A percentile compares a stretch with the other conserved stretches of the same genome.
phyloP scores from a whole-genome alignment of 2,888 invertebrate genomes.

The Protula sp. region DNA sequence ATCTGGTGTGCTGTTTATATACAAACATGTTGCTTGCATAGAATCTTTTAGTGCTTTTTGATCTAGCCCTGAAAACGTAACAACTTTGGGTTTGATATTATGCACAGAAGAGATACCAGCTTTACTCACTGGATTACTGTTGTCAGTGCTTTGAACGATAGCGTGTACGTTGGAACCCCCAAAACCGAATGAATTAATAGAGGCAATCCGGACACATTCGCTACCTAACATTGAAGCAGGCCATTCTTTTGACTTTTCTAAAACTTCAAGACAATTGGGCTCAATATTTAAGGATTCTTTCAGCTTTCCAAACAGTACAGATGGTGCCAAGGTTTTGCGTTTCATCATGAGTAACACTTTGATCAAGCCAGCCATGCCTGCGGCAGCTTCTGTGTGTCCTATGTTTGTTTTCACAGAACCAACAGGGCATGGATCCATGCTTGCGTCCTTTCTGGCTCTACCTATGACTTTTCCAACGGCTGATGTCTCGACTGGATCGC shows the following conservation, averaged over 20 bases:
- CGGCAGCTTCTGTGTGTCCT: constrained; percentile 35
- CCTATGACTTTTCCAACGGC: constrained; percentile 22
- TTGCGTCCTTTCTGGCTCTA: neutral
- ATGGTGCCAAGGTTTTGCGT: constrained; percentile 28
- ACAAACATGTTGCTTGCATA: neutral
- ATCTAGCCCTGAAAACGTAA: neutral
- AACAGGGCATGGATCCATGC: constrained; percentile 14
- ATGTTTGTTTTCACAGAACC: constrained; percentile 39
- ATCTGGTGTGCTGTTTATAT: neutral
- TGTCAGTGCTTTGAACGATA: constrained; percentile 21
- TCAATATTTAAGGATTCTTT: constrained; percentile 30
- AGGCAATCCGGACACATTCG: constrained; percentile 19
- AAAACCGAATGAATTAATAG: constrained; percentile 37
- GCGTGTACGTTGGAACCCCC: constrained; percentile 39
- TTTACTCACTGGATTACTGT: no score
- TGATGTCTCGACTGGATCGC: constrained; percentile 31
- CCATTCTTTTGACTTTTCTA: no score
- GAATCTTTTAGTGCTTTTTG: neutral
- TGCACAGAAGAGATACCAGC: no score
- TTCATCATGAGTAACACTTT: constrained; percentile 36
- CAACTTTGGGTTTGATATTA: neutral
- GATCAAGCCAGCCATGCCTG: constrained; percentile 33
- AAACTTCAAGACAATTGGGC: no score
- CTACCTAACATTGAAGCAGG: no score
- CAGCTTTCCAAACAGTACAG: constrained; percentile 25